These are phyloP conservation scores for Colossoma macropomum DNA, from an alignment of 2,113 vertebrate genomes.

Conservation along the genomic window DNA sequence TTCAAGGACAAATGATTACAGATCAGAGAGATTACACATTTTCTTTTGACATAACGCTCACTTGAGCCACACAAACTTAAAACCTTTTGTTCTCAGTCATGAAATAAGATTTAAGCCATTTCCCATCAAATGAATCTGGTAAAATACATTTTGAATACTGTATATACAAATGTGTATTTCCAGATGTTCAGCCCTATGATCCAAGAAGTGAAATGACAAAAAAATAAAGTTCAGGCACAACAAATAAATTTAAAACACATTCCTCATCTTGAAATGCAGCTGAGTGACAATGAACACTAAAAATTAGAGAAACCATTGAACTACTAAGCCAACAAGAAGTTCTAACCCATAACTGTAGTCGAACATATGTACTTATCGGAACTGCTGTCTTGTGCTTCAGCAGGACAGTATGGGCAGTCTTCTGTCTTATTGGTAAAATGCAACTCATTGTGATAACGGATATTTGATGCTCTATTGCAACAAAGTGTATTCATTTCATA, in stretches of 20 bases:
- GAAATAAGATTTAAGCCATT: conserved; percentile 28
- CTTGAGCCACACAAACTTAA: conserved; percentile 40
- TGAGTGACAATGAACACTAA: conserved; percentile 46
- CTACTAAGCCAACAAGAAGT: conserved; percentile 44
- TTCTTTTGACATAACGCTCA: conserved; percentile 25
- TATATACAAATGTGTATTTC: conserved; percentile 48
- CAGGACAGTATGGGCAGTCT: conserved; percentile 42
- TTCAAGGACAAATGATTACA: conserved; percentile 50
- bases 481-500: conserved; percentile 12
- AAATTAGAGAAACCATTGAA: conserved; percentile 40
- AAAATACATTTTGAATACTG: conserved; percentile 46
- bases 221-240: conserved; percentile 61
- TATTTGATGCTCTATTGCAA: conserved; percentile 29
- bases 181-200: conserved; percentile 51
- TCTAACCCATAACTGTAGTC: conserved; percentile 31
- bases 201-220: conserved; percentile 50
- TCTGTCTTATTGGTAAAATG: conserved; percentile 13
- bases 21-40: conserved; percentile 27
- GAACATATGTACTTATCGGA: conserved; percentile 38
- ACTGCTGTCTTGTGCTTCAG: conserved; percentile 47
- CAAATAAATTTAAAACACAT: conserved; percentile 54
- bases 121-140: conserved; percentile 21
- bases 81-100: conserved; percentile 40
- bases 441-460: conserved; percentile 13
- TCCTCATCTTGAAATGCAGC: conserved; percentile 26